Evolutionary conservation across 1,140 invertebrate genomes (phyloP).

Genomic region (Lepidostoma basale): DNA sequence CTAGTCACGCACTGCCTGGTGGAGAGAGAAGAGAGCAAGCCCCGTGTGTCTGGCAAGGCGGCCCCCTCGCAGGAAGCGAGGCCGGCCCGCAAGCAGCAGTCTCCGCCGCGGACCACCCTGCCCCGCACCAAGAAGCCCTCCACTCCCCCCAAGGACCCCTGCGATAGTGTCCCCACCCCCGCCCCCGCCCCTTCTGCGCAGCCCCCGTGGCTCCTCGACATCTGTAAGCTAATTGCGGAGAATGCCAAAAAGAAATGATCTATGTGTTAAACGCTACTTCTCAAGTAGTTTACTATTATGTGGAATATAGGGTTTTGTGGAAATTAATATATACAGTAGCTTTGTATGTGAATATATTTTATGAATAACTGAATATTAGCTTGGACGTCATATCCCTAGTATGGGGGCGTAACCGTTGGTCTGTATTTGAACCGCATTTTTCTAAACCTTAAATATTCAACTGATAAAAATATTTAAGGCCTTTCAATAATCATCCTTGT

Average conservation of each 20-base stretch:
- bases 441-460: slow-evolving; percentile 3
- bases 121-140: slow-evolving; percentile 35
- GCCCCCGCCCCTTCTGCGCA: slow-evolving; percentile 12
- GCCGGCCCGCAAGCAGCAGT: slow-evolving; percentile 18
- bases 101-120: slow-evolving; percentile 37
- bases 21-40: slow-evolving; percentile 27
- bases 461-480: slow-evolving; percentile 16
- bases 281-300: slow-evolving; percentile 1
- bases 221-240: slow-evolving; percentile 43
- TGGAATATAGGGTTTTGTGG: slow-evolving; percentile 22
- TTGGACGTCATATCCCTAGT: slow-evolving; percentile 5
- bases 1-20: slow-evolving; percentile 43
- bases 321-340: slow-evolving; percentile 16
- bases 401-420: not conserved
- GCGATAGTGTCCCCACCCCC: not conserved
- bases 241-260: slow-evolving; percentile 46
- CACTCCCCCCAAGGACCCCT: slow-evolving; percentile 21
- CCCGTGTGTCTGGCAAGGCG: not conserved
- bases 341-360: slow-evolving; percentile 10
- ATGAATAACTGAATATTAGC: not conserved
- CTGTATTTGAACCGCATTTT: not conserved
- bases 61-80: slow-evolving; percentile 1
- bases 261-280: slow-evolving; percentile 7
- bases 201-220: slow-evolving; percentile 43
- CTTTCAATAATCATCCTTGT: slow-evolving; percentile 13